Evolutionary conservation across 37 sponge, comb jelly and placozoan species (phyloP), one percentile per base, ranked within the genome.

Genomic region (Aplysina aerophoba): DNA sequence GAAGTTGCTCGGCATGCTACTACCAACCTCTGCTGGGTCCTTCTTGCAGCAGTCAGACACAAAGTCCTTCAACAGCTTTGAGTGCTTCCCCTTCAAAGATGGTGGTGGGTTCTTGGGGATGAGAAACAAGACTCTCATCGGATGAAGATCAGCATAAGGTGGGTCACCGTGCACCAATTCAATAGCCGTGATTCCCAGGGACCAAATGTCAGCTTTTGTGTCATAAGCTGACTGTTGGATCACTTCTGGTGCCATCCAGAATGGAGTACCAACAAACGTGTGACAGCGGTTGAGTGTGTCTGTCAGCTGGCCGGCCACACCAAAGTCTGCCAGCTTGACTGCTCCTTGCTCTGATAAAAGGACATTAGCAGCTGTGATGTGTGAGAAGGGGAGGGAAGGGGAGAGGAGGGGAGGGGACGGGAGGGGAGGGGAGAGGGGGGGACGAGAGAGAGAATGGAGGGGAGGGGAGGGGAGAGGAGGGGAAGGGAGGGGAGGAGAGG

Each of bases 231-330:
- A 89, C 80, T 82, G 79, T 27, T 58, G 38, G 57, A 89, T 84
- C 39, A 89, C 90, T 61, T 87, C 84, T n/a, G 88, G 88, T 25
- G 85, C 85, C 89, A 91, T 88, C 86, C 92, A 87, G 44, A 87
- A 87, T 27, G 85, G 85, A 73, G 82, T 87, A 57, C 93, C 90
- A n/a, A 94, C 94, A 84, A 88, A 88, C 0, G 89, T 89, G 68
- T 84, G 73, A 53, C 86, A 78, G 33, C 83, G 83, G 21, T 88
- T 88, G 64, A 91, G 77, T 19, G 90, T 89, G 61, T 88, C 95
- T 55, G 92, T 93, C n/a, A 93, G 84, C 84, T 93, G 94, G 39
- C 94, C 94, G 3, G 94, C 94, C 3, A 93, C 94, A 63, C 94
- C 94, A 80, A 93, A 93, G 41, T 93, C 94, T 55, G 94, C 94